Percentiles rank a stretch among this genome's conserved stretches.
Conservation (phyloP, 2,888 invertebrate genomes). For the Liopterus haemorrhoidalis region DNA sequence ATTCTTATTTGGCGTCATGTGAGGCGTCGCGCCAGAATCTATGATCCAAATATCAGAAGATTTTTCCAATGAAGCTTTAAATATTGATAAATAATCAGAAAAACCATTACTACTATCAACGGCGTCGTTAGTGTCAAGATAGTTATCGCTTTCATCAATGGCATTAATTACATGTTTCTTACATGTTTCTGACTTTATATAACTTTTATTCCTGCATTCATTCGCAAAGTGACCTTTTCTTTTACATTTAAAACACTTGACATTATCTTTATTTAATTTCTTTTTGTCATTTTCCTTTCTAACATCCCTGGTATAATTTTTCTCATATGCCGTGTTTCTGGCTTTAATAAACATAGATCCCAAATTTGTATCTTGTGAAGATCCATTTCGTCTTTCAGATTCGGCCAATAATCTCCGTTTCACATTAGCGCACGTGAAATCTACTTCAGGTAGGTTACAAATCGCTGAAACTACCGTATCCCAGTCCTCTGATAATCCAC, state of each 20-base stretch:
- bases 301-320: not conserved
- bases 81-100: too few species aligned
- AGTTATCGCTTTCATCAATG: too few species aligned
- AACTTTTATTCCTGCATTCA: constrained; percentile 2
- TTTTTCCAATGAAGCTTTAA: too few species aligned
- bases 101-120: too few species aligned
- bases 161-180: not conserved
- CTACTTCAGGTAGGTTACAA: constrained; percentile 2
- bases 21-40: constrained; percentile 10
- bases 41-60: constrained; percentile 10
- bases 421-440: not conserved
- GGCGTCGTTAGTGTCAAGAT: too few species aligned
- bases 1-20: constrained; percentile 10
- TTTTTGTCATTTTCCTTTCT: not conserved
- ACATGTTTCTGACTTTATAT: not conserved
- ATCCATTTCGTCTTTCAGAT: constrained; percentile 3
- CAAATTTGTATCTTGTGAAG: too few species aligned
- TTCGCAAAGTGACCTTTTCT: constrained; percentile 1
- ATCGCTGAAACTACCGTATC: constrained; percentile 13
- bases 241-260: constrained; percentile 5
- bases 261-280: not conserved
- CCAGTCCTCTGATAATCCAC: constrained; percentile 14
- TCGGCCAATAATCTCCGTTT: not conserved
- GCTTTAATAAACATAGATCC: too few species aligned
- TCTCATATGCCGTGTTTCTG: not conserved